Conservation (phyloP, 2,797 vertebrate genomes). For the Gymnoscopelus braueri region DNA sequence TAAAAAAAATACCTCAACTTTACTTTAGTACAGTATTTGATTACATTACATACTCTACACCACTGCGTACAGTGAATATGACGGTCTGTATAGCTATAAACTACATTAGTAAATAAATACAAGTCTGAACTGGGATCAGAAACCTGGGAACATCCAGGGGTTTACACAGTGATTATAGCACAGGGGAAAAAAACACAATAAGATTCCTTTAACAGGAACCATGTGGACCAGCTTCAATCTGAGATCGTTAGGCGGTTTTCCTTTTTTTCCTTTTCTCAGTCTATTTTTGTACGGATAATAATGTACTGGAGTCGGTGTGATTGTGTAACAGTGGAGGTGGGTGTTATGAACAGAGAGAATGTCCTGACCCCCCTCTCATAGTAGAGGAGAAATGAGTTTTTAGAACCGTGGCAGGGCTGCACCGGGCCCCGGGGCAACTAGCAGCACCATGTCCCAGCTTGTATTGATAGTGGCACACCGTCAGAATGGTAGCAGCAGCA, state of each 20-base stretch:
- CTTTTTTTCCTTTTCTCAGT: not conserved
- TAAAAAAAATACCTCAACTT: not conserved
- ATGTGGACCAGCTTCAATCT: no score
- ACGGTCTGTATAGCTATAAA: not conserved
- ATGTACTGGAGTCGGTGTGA: conserved; percentile 23
- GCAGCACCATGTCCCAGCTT: conserved; percentile 74
- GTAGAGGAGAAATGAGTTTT: not conserved
- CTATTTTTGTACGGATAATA: conserved; percentile 39
- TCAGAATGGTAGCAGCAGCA: not conserved
- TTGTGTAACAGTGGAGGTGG: conserved; percentile 67
- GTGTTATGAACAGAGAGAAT: conserved; percentile 40
- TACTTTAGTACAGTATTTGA: not conserved
- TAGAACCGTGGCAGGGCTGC: not conserved
- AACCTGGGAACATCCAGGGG: conserved; percentile 20
- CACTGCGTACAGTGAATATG: no score
- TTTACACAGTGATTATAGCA: not conserved
- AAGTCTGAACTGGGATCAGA: conserved; percentile 9
- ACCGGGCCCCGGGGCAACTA: conserved; percentile 20
- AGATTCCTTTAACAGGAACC: not conserved
- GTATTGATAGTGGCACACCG: conserved; percentile 54
- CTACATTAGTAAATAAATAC: conserved; percentile 38
- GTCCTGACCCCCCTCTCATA: conserved; percentile 56
- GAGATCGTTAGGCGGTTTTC: no score
- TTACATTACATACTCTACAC: no score
- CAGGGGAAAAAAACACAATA: not conserved